Percentiles rank a stretch among this genome's conserved stretches.
These are phyloP conservation scores for Tragelaphus imberbis DNA, from an alignment of 2,113 vertebrate genomes.

Conservation along the genomic window DNA sequence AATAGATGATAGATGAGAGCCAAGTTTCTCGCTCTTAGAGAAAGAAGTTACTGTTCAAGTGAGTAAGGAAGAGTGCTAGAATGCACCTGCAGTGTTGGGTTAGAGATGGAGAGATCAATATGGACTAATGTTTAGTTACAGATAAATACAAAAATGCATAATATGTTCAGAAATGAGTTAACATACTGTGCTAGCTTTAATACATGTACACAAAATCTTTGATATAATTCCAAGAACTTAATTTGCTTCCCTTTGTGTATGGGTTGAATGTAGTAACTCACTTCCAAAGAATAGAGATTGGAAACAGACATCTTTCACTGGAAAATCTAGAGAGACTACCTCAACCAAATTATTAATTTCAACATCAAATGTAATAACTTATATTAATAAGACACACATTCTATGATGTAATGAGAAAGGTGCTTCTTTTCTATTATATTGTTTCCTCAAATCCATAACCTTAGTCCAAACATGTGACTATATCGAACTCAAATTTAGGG, in stretches of 20 bases:
- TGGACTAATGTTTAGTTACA: neutral
- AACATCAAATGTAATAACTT: neutral
- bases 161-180: neutral
- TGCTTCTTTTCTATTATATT: neutral
- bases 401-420: neutral
- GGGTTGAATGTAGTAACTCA: neutral
- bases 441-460: neutral
- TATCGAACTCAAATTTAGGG: neutral
- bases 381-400: neutral
- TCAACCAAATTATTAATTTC: neutral
- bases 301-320: neutral
- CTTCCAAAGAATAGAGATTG: neutral
- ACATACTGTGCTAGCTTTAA: neutral
- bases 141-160: neutral
- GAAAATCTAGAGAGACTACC: neutral
- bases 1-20: neutral
- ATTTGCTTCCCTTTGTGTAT: neutral
- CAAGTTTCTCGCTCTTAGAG: neutral
- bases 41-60: neutral
- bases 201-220: neutral
- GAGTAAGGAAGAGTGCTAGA: neutral
- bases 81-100: neutral
- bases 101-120: neutral
- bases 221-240: neutral
- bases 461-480: neutral